These are phyloP conservation scores for Quadroppia sp. DNA, from an alignment of 2,888 invertebrate genomes.

Conservation along the genomic window DNA sequence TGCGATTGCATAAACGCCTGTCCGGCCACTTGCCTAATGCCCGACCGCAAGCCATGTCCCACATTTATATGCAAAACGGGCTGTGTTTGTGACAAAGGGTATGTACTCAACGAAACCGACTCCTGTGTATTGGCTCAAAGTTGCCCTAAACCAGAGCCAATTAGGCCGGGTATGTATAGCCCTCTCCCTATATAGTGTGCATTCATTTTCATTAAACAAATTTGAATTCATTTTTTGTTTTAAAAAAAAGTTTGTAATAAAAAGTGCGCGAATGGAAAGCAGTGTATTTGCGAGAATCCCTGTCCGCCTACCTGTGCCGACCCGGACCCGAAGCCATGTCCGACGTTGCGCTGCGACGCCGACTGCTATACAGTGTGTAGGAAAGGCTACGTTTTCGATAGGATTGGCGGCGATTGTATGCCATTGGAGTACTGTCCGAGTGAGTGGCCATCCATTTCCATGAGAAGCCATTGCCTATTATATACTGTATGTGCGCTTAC, in stretches of 20 bases:
- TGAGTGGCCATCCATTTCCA: background rate
- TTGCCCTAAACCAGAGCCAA: background rate
- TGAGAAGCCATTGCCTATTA: background rate
- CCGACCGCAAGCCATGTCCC: background rate
- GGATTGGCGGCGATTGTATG: slow-evolving; percentile 5
- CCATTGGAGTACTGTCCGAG: slow-evolving; percentile 4
- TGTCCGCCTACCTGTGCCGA: slow-evolving; percentile 5
- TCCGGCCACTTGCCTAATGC: background rate
- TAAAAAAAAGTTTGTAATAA: background rate
- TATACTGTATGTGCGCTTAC: too few relatives aligned
- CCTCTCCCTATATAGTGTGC: too few relatives aligned
- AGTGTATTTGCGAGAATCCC: background rate
- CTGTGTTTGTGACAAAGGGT: background rate
- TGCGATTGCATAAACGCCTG: background rate
- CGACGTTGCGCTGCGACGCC: background rate
- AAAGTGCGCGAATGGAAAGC: background rate
- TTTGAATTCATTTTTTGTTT: too few relatives aligned
- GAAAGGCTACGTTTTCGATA: background rate
- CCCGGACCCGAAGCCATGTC: background rate
- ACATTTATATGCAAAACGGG: background rate
- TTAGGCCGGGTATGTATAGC: too few relatives aligned
- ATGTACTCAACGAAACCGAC: background rate
- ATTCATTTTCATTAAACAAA: too few relatives aligned
- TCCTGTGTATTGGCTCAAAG: background rate
- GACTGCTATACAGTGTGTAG: background rate